Percentiles rank a stretch among this genome's conserved stretches.
Evolutionary conservation across 1,140 invertebrate genomes (phyloP).

Genomic region (Drosophila subobscura): DNA sequence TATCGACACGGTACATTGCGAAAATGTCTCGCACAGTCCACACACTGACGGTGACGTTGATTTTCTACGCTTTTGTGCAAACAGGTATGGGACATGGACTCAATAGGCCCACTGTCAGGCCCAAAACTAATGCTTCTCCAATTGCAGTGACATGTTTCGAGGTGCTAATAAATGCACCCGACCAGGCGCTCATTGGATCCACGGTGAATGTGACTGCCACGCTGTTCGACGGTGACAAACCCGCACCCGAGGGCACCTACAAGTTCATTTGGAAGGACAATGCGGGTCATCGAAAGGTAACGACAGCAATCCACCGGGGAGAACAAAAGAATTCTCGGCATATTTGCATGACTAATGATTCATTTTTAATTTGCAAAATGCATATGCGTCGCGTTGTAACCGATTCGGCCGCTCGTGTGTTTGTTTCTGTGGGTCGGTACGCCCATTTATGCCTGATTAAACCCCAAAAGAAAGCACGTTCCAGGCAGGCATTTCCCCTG

Average conservation of each 20-base stretch:
- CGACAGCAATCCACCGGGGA: too few relatives aligned
- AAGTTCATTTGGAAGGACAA: slow-evolving; percentile 63
- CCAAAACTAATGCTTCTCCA: slow-evolving; percentile 8
- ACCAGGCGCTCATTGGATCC: slow-evolving; percentile 58
- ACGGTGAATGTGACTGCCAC: slow-evolving; percentile 62
- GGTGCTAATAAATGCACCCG: slow-evolving; percentile 59
- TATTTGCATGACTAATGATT: slow-evolving; percentile 16
- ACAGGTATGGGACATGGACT: slow-evolving; percentile 47
- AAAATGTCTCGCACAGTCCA: slow-evolving; percentile 40
- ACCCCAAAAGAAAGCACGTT: too few relatives aligned
- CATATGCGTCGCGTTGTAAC: too few relatives aligned
- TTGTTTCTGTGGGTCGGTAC: too few relatives aligned
- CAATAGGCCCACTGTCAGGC: slow-evolving; percentile 13
- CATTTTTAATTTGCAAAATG: too few relatives aligned
- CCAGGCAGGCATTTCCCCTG: too few relatives aligned
- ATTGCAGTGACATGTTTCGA: slow-evolving; percentile 51
- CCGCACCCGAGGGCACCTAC: slow-evolving; percentile 48
- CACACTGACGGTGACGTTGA: slow-evolving; percentile 21
- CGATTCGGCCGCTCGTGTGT: too few relatives aligned
- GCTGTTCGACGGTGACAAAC: slow-evolving; percentile 56
- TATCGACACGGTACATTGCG: slow-evolving; percentile 7
- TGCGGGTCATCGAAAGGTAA: slow-evolving; percentile 54
- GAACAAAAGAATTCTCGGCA: slow-evolving; percentile 12
- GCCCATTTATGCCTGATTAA: too few relatives aligned
- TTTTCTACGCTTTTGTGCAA: slow-evolving; percentile 48